phyloP scores from a whole-genome alignment of 2,888 invertebrate species.

The Lobophora halterata region DNA sequence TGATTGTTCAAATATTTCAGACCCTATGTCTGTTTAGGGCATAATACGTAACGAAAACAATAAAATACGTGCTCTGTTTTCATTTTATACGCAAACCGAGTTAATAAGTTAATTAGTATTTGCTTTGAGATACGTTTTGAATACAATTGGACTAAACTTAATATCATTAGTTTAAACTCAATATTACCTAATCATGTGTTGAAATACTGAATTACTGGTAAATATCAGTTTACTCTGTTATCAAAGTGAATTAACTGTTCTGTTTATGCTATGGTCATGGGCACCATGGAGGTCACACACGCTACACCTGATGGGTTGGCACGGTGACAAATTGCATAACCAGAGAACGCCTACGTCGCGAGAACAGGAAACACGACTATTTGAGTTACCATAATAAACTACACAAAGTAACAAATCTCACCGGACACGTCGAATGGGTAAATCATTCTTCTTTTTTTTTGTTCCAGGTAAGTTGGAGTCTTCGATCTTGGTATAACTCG shows the following conservation, averaged over 20 bases:
- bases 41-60: no score
- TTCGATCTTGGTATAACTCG: conserved; percentile 8
- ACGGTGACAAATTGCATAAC: conserved; percentile 72
- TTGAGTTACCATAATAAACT: conserved; percentile 57
- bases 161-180: no score
- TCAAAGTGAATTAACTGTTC: conserved; percentile 41
- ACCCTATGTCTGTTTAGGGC: no score
- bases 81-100: no score
- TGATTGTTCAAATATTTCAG: no score
- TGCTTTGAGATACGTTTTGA: no score
- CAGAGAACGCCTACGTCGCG: conserved; percentile 44
- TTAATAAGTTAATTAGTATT: no score
- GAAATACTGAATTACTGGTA: no score
- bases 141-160: no score
- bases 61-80: no score
- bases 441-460: conserved; percentile 38
- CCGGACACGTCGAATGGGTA: conserved; percentile 20
- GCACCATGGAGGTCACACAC: conserved; percentile 57
- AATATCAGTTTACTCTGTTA: no score
- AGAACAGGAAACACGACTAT: conserved; percentile 74
- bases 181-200: no score
- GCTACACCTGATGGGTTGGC: conserved; percentile 72
- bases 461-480: conserved; percentile 55
- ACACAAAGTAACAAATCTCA: conserved; percentile 32
- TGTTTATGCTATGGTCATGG: conserved; percentile 32